Percentiles rank a stretch among this genome's conserved stretches.
These are phyloP conservation scores for Pteronotus mesoamericanus DNA, from an alignment of 2,797 vertebrate genomes.

Conservation along the genomic window DNA sequence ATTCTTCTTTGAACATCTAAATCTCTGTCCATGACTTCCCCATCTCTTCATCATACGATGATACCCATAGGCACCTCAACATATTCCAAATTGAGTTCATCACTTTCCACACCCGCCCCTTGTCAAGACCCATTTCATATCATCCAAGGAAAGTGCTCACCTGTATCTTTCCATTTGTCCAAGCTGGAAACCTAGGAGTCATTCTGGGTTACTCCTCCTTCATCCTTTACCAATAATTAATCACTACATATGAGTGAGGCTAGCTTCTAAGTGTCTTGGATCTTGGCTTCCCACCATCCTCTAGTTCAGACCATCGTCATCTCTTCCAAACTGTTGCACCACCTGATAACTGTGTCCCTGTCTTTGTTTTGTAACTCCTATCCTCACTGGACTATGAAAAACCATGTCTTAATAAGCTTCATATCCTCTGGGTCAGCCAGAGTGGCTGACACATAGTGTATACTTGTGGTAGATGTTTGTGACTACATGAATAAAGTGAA, in stretches of 20 bases:
- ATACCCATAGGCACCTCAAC: not conserved
- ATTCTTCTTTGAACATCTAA: not conserved
- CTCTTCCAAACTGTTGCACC: not conserved
- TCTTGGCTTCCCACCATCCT: not conserved
- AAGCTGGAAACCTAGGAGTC: not conserved
- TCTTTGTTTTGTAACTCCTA: not conserved
- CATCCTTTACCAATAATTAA: not conserved
- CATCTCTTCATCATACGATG: not conserved
- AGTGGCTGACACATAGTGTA: not conserved
- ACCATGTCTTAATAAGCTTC: not conserved
- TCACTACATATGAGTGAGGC: not conserved
- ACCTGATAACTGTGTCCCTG: not conserved
- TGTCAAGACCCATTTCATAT: not conserved
- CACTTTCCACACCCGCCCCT: not conserved
- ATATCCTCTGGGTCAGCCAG: not conserved
- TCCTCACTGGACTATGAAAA: not conserved
- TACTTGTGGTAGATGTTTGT: not conserved
- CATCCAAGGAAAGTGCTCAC: not conserved
- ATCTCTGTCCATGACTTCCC: not conserved
- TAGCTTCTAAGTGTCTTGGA: not conserved
- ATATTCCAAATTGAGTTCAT: not conserved
- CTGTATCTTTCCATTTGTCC: not conserved
- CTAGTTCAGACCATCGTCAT: not conserved
- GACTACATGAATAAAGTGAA: not conserved
- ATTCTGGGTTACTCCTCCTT: not conserved